phyloP scores from a whole-genome alignment of 2,113 vertebrate genomes.

The Bostrychus sinensis region DNA sequence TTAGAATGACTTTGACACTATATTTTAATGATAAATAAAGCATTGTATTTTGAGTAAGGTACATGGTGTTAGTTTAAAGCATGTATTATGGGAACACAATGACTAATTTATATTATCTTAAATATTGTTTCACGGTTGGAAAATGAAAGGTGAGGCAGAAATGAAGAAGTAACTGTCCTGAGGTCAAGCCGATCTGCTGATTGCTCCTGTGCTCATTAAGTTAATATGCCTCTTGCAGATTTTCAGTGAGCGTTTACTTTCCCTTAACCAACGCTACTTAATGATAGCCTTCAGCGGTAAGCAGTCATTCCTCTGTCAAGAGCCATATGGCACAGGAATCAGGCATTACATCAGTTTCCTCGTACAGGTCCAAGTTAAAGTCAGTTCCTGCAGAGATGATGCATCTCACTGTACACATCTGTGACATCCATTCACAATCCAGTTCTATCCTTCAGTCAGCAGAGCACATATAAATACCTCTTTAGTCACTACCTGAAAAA shows the following conservation, averaged over 20 bases:
- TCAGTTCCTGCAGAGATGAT: constrained; percentile 40
- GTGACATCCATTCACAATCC: constrained; percentile 55
- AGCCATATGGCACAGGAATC: constrained; percentile 36
- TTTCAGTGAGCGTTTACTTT: constrained; percentile 42
- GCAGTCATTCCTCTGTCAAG: constrained; percentile 27
- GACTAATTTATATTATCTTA: background rate
- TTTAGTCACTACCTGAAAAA: constrained; percentile 52
- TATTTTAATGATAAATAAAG: too few species aligned
- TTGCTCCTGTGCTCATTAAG: constrained; percentile 16
- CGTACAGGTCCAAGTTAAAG: constrained; percentile 61
- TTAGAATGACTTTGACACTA: too few species aligned
- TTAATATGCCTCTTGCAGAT: constrained; percentile 9
- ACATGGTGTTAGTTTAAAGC: too few species aligned
- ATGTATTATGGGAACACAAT: too few species aligned
- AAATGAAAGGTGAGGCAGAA: background rate
- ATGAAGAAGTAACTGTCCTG: background rate
- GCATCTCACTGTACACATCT: constrained; percentile 62
- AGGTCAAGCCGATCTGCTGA: constrained; percentile 3
- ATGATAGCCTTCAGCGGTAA: constrained; percentile 61
- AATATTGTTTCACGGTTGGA: background rate
- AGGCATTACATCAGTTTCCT: constrained; percentile 76
- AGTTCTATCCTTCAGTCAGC: constrained; percentile 24
- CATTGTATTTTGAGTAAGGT: too few species aligned
- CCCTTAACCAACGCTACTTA: constrained; percentile 47
- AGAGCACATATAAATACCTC: constrained; percentile 25